Evolutionary conservation across 2,797 vertebrate species (phyloP).

Genomic region (Moxostoma hubbsi): DNA sequence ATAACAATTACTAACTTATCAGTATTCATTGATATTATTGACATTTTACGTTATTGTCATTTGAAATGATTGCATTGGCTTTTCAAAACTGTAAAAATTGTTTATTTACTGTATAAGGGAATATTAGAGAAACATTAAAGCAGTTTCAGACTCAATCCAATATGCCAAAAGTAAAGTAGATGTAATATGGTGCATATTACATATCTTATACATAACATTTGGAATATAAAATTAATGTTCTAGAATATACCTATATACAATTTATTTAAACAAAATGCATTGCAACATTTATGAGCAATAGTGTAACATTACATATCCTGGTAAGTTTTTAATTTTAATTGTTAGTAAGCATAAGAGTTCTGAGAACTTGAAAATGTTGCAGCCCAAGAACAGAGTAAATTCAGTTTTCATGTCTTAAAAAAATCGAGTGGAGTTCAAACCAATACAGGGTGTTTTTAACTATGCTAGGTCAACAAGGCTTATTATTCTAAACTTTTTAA

Average conservation of each 20-base stretch:
- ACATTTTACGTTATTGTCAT: background rate
- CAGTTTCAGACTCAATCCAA: too few relatives aligned
- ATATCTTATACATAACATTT: background rate
- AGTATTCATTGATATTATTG: background rate
- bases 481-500: background rate
- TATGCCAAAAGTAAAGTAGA: background rate
- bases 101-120: background rate
- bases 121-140: background rate
- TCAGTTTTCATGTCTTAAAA: background rate
- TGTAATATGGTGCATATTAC: background rate
- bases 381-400: background rate
- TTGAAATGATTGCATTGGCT: background rate
- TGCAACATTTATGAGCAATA: background rate
- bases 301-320: background rate
- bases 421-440: background rate
- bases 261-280: background rate
- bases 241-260: background rate
- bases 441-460: background rate
- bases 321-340: background rate
- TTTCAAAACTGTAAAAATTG: too few relatives aligned
- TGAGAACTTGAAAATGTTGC: background rate
- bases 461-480: background rate
- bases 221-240: too few relatives aligned
- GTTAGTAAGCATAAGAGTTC: background rate
- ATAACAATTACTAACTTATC: background rate